Evolutionary conservation across 2,888 invertebrate species (phyloP).

Genomic region (Drosophila affinis): DNA sequence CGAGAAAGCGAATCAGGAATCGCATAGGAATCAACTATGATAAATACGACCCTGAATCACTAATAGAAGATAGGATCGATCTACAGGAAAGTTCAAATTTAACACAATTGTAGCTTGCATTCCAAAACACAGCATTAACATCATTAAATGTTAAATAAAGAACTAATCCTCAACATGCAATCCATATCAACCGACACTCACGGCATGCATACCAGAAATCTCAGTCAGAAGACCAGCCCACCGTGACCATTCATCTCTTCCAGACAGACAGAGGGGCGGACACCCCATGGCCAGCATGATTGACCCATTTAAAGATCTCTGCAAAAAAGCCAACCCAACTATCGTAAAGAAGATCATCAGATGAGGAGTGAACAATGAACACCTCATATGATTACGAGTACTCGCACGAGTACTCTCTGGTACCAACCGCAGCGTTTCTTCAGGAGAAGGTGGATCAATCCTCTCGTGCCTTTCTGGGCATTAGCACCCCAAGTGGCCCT

Average conservation of each 20-base stretch:
- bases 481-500: conserved; percentile 64
- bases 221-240: conserved; percentile 2
- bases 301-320: conserved; percentile 61
- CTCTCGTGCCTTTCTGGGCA: conserved; percentile 17
- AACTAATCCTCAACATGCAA: background rate
- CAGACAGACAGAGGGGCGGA: conserved; percentile 10
- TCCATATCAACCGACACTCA: background rate
- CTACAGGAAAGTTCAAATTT: background rate
- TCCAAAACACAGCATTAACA: background rate
- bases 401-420: background rate
- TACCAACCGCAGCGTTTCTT: conserved; percentile 40
- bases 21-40: no score
- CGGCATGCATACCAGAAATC: conserved; percentile 12
- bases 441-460: background rate
- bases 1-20: no score
- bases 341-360: conserved; percentile 1
- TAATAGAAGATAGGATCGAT: no score
- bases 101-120: background rate
- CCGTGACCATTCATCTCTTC: conserved; percentile 33
- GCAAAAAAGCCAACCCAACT: conserved; percentile 17
- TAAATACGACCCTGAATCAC: no score
- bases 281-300: conserved; percentile 46
- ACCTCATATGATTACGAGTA: conserved; percentile 60
- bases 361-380: conserved; percentile 67
- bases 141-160: background rate